Evolutionary conservation across 2,888 invertebrate species (phyloP).

Genomic region (Brenthis daphne): DNA sequence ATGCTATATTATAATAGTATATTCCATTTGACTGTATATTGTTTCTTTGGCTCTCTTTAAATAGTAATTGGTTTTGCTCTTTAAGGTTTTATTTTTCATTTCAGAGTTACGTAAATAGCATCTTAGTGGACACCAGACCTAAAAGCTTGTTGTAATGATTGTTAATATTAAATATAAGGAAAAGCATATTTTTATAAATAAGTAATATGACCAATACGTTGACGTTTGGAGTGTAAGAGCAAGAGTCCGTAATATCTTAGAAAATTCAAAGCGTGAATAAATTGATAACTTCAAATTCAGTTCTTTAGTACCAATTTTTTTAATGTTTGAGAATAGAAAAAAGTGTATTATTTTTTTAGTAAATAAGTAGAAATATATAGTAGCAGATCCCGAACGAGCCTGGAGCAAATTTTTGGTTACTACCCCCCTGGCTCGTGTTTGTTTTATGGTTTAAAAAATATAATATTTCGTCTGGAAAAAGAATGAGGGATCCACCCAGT

Average conservation of each 20-base stretch:
- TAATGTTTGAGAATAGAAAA: background rate
- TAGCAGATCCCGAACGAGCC: too few relatives aligned
- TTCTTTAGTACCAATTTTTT: background rate
- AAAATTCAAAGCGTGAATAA: conserved; percentile 9
- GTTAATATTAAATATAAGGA: conserved; percentile 52
- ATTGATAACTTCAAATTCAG: background rate
- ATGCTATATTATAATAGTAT: background rate
- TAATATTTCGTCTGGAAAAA: too few relatives aligned
- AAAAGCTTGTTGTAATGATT: conserved; percentile 32
- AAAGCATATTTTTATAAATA: conserved; percentile 71
- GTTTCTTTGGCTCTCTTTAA: too few relatives aligned
- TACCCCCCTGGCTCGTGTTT: too few relatives aligned
- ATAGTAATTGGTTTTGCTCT: too few relatives aligned
- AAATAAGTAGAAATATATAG: background rate
- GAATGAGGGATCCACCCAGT: too few relatives aligned
- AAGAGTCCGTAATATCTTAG: conserved; percentile 23
- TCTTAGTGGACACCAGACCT: conserved; percentile 41
- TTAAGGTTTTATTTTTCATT: too few relatives aligned
- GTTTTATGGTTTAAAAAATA: too few relatives aligned
- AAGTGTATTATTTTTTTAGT: background rate
- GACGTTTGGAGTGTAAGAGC: conserved; percentile 49
- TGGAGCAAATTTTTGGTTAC: too few relatives aligned
- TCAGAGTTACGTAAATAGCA: background rate
- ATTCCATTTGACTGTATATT: background rate
- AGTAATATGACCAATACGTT: conserved; percentile 63